Evolutionary conservation across 1,140 invertebrate species (phyloP), one percentile per base, ranked within the genome.

Genomic region (Atta cephalotes): DNA sequence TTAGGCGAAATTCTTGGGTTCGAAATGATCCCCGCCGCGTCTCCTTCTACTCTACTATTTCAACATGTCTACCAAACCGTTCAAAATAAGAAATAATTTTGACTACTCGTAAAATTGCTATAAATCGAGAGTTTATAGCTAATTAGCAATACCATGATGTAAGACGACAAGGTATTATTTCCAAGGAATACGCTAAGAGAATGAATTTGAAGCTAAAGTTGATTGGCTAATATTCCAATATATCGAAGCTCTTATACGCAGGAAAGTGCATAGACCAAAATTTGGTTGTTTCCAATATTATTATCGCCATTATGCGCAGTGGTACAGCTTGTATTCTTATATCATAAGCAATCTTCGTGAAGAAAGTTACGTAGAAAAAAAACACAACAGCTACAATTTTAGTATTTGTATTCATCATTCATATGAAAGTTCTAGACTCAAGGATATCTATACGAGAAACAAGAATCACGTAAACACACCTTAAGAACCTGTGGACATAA

Each of bases 401-500:
- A 56, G 1, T 28, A 7, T 21, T 60, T 35, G 45, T 56, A 39
- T 58, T 35, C 12, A 9, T 45, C 39, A 25, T 49, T 39, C 31
- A 72, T 35, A 66, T 71, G 16, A 72, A 51, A 70, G 21, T 71
- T 71, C 39, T 74, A 31, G 21, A 31, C 14, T 74, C 63, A 74
- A 72, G 68, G 80, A 82, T 82, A 60, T 25, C 49, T 39, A 51
- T 4, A 25, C 12, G 56, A 74, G 25, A 14, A 51, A 31, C 39
- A 82, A 82, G 68, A 62, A 21, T 62, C 53, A 6, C 35, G 70
- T 84, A 49, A 74, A 76, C 39, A 62, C 80, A 51, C 56, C 56
- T 84, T 74, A 62, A 84, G 80, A 74, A 84, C 70, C 80, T 74
- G 56, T 25, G 45, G 70, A 84, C 80, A 74, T 76, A 62, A 84